Conservation (phyloP, 2,888 invertebrate species). For the Luperina testacea region DNA sequence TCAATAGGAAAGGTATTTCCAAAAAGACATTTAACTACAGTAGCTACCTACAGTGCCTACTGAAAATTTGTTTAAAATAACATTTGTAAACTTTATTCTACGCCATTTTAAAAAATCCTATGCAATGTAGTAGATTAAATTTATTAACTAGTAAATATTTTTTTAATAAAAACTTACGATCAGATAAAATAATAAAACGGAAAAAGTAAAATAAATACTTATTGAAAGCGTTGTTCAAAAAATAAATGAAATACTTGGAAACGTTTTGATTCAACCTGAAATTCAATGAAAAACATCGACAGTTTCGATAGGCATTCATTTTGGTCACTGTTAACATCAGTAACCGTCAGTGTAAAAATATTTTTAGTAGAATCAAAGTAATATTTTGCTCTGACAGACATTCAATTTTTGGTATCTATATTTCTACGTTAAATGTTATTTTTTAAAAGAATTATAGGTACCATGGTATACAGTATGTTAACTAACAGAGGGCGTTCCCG, state of each 20-base stretch:
- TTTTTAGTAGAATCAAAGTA: slow-evolving; percentile 17
- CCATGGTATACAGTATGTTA: too few species aligned
- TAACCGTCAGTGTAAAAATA: neutral
- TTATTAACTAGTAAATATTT: neutral
- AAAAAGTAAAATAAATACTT: slow-evolving; percentile 9
- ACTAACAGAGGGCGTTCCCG: too few species aligned
- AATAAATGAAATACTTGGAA: slow-evolving; percentile 16
- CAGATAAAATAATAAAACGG: neutral
- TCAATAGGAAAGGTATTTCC: neutral
- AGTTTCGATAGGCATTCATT: slow-evolving; percentile 7
- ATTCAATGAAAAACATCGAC: slow-evolving; percentile 26
- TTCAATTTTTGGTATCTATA: neutral
- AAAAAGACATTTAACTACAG: neutral
- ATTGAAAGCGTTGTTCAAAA: slow-evolving; percentile 4
- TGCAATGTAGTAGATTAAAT: neutral
- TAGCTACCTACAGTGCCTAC: neutral
- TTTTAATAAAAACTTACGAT: slow-evolving; percentile 5
- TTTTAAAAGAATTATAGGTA: too few species aligned
- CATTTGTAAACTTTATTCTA: neutral
- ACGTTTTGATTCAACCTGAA: slow-evolving; percentile 29
- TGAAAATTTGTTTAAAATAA: neutral
- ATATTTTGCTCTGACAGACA: neutral
- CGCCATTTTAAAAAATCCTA: neutral
- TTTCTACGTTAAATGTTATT: neutral
- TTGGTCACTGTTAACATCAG: slow-evolving; percentile 17